Evolutionary conservation across 2,113 vertebrate species (phyloP).

Genomic region (cattle (Bos taurus)): ARS-UCD2.0 NC_037329.1:26607001-26607500

Average conservation of each 20-base stretch:
- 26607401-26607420: not conserved
- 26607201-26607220: not conserved
- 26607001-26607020: not conserved
- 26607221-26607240: not conserved
- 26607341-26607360: not conserved
- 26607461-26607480: not conserved
- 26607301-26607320: not conserved
- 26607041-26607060: not conserved
- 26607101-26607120: not conserved
- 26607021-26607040: not conserved
- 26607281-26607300: not conserved
- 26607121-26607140: not conserved
- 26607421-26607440: not conserved
- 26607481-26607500: not conserved
- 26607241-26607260: not conserved
- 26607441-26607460: not conserved
- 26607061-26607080: not conserved
- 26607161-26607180: not conserved
- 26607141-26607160: not conserved
- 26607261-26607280: not conserved
- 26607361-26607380: not conserved
- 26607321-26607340: not conserved
- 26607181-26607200: not conserved
- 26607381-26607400: not conserved
- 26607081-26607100: not conserved